Percentiles rank a stretch among this genome's conserved stretches.
phyloP scores from a whole-genome alignment of 2,888 invertebrate genomes.

The Callyntrura guangdongensis region DNA sequence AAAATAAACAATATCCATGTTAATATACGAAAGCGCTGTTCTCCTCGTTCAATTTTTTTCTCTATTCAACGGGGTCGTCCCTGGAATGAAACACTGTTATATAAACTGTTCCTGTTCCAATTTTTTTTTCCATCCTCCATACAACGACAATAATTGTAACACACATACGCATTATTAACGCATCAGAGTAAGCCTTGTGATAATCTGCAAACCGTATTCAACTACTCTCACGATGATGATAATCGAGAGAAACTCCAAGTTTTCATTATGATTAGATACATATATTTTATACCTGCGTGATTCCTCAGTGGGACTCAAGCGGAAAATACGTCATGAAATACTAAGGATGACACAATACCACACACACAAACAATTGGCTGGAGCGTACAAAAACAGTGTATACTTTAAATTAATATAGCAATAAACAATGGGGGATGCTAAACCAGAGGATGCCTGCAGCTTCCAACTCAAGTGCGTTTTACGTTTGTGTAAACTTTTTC shows the following conservation, averaged over 20 bases:
- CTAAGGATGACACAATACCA: constrained; percentile 1
- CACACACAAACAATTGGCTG: constrained; percentile 11
- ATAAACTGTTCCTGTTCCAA: no score
- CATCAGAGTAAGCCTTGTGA: no score
- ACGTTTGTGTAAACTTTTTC: background rate
- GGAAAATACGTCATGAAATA: background rate
- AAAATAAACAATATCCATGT: background rate
- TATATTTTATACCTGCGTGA: background rate
- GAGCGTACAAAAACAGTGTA: background rate
- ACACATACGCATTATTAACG: no score
- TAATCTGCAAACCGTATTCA: no score
- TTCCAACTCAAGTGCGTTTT: background rate
- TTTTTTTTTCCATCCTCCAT: no score
- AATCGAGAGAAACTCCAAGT: background rate
- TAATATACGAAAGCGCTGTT: background rate
- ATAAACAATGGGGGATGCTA: background rate
- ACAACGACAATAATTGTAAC: no score
- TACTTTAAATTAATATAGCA: background rate
- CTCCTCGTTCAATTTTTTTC: no score
- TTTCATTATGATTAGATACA: background rate
- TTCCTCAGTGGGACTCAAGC: background rate
- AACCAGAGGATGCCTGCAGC: constrained; percentile 9
- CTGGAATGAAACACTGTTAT: no score
- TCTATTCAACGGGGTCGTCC: no score
- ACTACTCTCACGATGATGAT: no score